These are phyloP conservation scores for Peromyscus aztecus DNA, from an alignment of 2,797 vertebrate species.

Conservation along the genomic window DNA sequence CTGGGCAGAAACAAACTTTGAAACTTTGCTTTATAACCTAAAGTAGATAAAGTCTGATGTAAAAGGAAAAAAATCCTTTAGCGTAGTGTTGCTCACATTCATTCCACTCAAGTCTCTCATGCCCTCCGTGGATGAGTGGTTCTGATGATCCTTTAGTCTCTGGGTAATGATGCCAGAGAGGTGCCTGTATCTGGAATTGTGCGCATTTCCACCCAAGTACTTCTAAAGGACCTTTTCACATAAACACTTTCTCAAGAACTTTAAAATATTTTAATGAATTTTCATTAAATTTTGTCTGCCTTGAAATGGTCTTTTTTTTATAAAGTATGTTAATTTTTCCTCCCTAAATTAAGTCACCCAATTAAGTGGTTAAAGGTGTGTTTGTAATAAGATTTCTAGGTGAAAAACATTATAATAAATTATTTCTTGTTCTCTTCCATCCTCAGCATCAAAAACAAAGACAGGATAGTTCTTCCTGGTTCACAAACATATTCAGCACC, in stretches of 20 bases:
- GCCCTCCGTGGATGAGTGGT: not conserved
- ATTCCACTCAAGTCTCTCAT: slow-evolving; percentile 9
- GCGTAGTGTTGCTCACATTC: not conserved
- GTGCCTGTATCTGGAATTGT: not conserved
- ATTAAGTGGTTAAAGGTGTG: slow-evolving; percentile 60
- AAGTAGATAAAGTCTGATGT: slow-evolving; percentile 15
- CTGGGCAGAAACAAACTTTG: slow-evolving; percentile 27
- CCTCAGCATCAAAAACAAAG: slow-evolving; percentile 46
- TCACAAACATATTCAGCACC: not conserved
- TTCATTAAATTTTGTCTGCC: slow-evolving; percentile 75
- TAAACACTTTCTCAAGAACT: slow-evolving; percentile 50
- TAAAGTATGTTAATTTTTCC: slow-evolving; percentile 50
- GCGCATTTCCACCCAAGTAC: slow-evolving; percentile 56
- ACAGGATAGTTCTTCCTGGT: not conserved
- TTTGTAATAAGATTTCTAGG: slow-evolving; percentile 2
- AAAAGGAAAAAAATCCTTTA: not conserved
- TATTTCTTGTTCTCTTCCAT: slow-evolving; percentile 44
- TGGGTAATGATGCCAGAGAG: slow-evolving; percentile 32
- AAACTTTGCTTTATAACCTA: slow-evolving; percentile 31
- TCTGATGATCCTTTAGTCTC: slow-evolving; percentile 42
- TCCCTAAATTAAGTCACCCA: slow-evolving; percentile 45
- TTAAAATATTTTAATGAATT: slow-evolving; percentile 71
- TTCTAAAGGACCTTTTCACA: slow-evolving; percentile 37
- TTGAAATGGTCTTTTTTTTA: slow-evolving; percentile 49
- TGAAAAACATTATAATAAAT: slow-evolving; percentile 32